Evolutionary conservation across 2,888 invertebrate genomes (phyloP).

Genomic region (Pseudoips prasinana): DNA sequence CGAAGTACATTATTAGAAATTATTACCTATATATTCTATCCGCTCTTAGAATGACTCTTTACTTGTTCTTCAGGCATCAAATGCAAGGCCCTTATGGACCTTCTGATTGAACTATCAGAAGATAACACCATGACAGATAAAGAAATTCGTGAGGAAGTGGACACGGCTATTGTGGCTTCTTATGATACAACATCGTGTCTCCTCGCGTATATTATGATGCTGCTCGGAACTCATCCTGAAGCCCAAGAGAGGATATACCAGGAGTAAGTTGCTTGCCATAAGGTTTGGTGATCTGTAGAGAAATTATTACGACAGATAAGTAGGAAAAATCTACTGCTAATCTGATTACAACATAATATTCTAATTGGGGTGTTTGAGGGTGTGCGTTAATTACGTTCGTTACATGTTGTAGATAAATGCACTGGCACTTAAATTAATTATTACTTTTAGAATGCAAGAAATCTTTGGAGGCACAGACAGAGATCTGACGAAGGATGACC

Average conservation of each 20-base stretch:
- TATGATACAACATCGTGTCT: slow-evolving; percentile 28
- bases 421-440: no score
- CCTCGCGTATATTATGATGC: slow-evolving; percentile 22
- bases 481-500: slow-evolving; percentile 42
- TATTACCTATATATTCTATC: no score
- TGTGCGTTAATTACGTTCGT: no score
- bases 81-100: slow-evolving; percentile 69
- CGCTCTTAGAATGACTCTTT: no score
- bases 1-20: no score
- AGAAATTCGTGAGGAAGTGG: slow-evolving; percentile 73
- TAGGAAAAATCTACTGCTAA: no score
- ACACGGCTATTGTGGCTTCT: slow-evolving; percentile 60
- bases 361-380: no score
- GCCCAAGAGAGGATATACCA: slow-evolving; percentile 27
- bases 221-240: slow-evolving; percentile 26
- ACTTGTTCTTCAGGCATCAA: slow-evolving; percentile 30
- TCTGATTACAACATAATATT: no score
- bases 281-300: no score
- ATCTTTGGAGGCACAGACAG: slow-evolving; percentile 38
- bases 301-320: no score
- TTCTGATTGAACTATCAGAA: slow-evolving; percentile 60
- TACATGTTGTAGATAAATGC: no score
- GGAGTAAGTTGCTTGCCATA: slow-evolving; percentile 27
- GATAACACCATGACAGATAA: slow-evolving; percentile 57
- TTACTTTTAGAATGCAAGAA: slow-evolving; percentile 23